phyloP scores from a whole-genome alignment of 2,797 vertebrate genomes.

The Cuculus canorus region DNA sequence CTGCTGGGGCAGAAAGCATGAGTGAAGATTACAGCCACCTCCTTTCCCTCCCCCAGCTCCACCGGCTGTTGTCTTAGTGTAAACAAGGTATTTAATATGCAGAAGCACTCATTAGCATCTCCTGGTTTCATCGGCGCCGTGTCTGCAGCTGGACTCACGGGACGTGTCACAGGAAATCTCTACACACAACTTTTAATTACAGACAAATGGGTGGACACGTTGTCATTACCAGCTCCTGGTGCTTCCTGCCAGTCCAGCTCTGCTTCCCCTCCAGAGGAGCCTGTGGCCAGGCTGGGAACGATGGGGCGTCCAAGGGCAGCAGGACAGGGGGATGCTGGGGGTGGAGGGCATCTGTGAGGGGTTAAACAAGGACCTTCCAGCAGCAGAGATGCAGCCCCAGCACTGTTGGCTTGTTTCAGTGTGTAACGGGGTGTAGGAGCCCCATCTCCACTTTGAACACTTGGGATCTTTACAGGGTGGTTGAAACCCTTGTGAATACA shows the following conservation, averaged over 20 bases:
- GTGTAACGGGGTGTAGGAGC: not conserved
- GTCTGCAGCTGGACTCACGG: constrained; percentile 74
- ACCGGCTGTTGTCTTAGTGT: constrained; percentile 68
- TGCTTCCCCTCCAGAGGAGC: not conserved
- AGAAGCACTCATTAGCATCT: constrained; percentile 77
- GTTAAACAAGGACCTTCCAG: not conserved
- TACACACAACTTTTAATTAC: constrained; percentile 77
- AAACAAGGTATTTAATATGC: constrained; percentile 79
- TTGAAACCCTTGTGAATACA: not conserved
- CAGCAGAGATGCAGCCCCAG: not conserved
- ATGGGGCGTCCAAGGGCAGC: rapidly evolving
- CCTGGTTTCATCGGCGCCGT: constrained; percentile 49
- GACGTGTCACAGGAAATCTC: constrained; percentile 75
- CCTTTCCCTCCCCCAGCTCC: constrained; percentile 38
- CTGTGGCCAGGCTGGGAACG: not conserved
- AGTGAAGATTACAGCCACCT: constrained; percentile 2
- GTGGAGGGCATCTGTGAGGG: not conserved
- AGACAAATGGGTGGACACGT: constrained; percentile 69
- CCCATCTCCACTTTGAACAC: not conserved
- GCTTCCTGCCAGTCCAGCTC: not conserved
- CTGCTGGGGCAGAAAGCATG: not conserved
- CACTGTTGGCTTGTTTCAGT: rapidly evolving
- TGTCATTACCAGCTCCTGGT: not conserved
- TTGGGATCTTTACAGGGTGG: not conserved
- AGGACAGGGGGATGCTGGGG: rapidly evolving